Evolutionary conservation across 1,140 invertebrate species (phyloP), one percentile per base, ranked within the genome.

Genomic region (Procambarus clarkii): DNA sequence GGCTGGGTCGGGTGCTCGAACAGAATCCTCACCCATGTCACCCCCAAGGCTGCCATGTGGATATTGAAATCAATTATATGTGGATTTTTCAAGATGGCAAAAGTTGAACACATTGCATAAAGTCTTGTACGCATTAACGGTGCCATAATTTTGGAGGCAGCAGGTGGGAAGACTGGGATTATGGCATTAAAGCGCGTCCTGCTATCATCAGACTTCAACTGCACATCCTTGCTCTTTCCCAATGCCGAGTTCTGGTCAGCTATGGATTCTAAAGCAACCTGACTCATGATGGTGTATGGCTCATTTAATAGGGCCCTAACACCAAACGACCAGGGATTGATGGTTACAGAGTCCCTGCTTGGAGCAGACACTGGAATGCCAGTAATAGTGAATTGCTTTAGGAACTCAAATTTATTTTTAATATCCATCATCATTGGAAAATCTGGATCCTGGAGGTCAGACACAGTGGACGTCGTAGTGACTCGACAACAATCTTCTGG

Each of bases 301-400:
- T 71, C 77, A 15, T 45, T 69, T 2, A 89, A 60, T 2, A 92
- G 89, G 8, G 78, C 78, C 50, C 69, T 79, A 48, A 92, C 81
- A 64, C 80, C 69, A 48, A 90, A 85, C 13, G 91, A 85, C 91
- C 91, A 92, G 21, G 91, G 91, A 92, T 92, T 92, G 44, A 92
- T 84, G 15, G 84, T 74, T 4, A 88, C 80, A 18, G 87, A 90
- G 86, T 90, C 87, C 44, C 88, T 89, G n/a, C 64, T 64, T 1
- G 92, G 92, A 15, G 92, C 92, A 74, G 69, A 91, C 21, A 92
- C 81, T 50, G 87, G 87, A 44, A 92, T 92, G 9, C 92, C 92
- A n/a, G 88, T 86, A 24, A 92, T 77, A 18, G 92, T 92, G 48
- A 92, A 82, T 11, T 78, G 64, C 50, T 86, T 92, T 15, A 92